Conservation (phyloP, 2,113 vertebrate species). For the Danionella cerebrum region DNA sequence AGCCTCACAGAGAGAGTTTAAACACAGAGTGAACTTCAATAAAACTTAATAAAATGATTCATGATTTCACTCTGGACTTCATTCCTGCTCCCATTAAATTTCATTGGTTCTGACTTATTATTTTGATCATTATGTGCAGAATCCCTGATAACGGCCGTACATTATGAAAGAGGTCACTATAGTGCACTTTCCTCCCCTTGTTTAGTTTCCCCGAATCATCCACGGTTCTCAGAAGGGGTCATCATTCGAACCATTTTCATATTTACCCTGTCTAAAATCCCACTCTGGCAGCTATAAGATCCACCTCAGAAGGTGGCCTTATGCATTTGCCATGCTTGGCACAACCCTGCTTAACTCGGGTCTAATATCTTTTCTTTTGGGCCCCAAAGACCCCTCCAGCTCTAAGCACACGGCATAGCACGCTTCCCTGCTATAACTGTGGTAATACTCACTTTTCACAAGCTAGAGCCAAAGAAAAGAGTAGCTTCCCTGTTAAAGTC, state of each 20-base stretch:
- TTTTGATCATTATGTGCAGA: conserved; percentile 10
- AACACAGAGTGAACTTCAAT: conserved; percentile 9
- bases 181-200: not conserved
- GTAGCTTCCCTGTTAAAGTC: conserved; percentile 59
- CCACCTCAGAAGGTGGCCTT: conserved; percentile 22
- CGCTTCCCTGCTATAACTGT: conserved; percentile 22
- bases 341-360: conserved; percentile 16
- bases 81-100: not conserved
- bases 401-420: not conserved
- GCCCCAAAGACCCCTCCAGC: not conserved
- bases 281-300: not conserved
- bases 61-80: not conserved
- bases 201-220: not conserved
- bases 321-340: conserved; percentile 22
- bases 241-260: not conserved
- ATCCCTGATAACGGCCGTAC: not conserved
- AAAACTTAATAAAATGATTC: conserved; percentile 14
- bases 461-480: conserved; percentile 62
- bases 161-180: not conserved
- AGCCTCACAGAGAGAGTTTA: not conserved
- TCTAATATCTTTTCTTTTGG: conserved; percentile 4
- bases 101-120: not conserved
- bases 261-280: not conserved
- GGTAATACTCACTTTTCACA: conserved; percentile 48
- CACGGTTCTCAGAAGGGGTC: not conserved